phyloP scores from a whole-genome alignment of 2,113 vertebrate genomes.

The Excalfactoria chinensis region DNA sequence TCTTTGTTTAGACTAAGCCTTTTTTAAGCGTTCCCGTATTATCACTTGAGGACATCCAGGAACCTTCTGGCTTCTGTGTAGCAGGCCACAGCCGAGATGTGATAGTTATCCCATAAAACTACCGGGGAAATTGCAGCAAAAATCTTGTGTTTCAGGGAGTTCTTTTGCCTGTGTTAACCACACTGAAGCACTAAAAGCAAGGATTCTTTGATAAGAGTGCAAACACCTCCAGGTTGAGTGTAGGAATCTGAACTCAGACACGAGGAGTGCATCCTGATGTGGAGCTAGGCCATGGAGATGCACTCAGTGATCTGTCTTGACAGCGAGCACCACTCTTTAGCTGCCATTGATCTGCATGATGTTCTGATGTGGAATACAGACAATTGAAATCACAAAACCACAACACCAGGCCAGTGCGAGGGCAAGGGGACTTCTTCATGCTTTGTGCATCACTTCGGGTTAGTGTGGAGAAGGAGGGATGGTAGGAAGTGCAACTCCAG shows the following conservation, averaged over 20 bases:
- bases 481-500: background rate
- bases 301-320: background rate
- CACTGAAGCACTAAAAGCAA: background rate
- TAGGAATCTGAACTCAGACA: background rate
- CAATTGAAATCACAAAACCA: too few species aligned
- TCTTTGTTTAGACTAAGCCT: background rate
- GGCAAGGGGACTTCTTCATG: background rate
- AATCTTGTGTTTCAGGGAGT: background rate
- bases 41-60: background rate
- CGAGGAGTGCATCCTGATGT: background rate
- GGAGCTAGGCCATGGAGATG: background rate
- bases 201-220: background rate
- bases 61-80: background rate
- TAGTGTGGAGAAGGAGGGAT: background rate
- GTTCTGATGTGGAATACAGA: too few species aligned
- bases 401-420: background rate
- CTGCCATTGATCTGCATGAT: too few species aligned
- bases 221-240: background rate
- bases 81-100: background rate
- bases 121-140: background rate
- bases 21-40: background rate
- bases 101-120: background rate
- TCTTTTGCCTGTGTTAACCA: background rate
- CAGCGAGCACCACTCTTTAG: background rate
- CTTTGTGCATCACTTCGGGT: fast-evolving